Conservation (phyloP, 1,140 invertebrate genomes). For the Procambarus virginalis region DNA sequence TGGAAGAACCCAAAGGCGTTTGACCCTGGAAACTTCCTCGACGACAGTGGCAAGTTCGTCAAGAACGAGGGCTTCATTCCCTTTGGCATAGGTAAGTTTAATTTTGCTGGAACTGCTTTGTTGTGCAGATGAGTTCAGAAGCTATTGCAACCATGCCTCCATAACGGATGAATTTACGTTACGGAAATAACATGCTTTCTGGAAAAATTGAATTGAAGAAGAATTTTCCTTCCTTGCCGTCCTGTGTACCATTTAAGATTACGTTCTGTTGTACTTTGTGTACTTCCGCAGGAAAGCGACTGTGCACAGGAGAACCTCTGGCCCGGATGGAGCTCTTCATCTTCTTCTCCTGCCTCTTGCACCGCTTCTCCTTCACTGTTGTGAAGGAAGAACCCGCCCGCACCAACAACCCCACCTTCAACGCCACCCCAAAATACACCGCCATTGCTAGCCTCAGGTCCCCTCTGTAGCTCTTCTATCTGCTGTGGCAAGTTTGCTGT, state of each 20-base stretch:
- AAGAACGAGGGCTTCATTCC: conserved; percentile 31
- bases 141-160: too few relatives aligned
- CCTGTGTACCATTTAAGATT: too few relatives aligned
- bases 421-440: not conserved
- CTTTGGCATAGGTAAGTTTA: conserved; percentile 28
- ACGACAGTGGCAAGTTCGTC: conserved; percentile 18
- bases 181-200: too few relatives aligned
- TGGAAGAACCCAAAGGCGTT: conserved; percentile 40
- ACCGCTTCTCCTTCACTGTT: conserved; percentile 31
- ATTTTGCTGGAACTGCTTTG: too few relatives aligned
- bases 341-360: conserved; percentile 26
- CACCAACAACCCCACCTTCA: conserved; percentile 5
- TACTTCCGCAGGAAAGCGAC: conserved; percentile 14
- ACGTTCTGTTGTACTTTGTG: too few relatives aligned
- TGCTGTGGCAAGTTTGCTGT: not conserved
- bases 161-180: too few relatives aligned
- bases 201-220: too few relatives aligned
- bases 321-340: conserved; percentile 37
- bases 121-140: too few relatives aligned
- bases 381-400: not conserved
- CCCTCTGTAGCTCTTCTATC: not conserved
- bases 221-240: too few relatives aligned
- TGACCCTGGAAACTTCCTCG: conserved; percentile 44
- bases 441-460: not conserved
- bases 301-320: conserved; percentile 22